Base-by-base conservation (phyloP, 2,888 invertebrate genomes). In the Callosobruchus maculatus region DNA sequence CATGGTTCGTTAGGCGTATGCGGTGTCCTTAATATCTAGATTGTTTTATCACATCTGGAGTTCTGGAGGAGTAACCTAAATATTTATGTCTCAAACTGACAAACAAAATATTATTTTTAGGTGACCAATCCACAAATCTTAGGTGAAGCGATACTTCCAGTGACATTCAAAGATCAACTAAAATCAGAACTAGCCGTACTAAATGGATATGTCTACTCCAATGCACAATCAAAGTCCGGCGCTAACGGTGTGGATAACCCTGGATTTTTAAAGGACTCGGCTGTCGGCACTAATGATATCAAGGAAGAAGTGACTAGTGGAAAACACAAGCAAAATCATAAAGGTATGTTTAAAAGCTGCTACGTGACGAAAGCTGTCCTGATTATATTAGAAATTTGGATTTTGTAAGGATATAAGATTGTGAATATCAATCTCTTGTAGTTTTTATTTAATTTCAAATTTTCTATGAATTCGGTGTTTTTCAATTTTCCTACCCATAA, bases 211-310 rank as follows among this genome's bases (percentile, higher is more conserved):
- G 49, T 18, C 13, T 49, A 49, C 13, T 49, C 49, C 1, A 49
- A 49, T 49, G 49, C 3, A 18, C 49, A 49, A 13, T 49, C 49
- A 7, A 49, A 13, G 13, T 49, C 71, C n/a, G 20, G 69, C 5
- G 49, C 30, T 68, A 49, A 70, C 20, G 80, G 79, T 20, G 31
- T 76, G 18, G 76, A 76, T 69, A 80, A 79, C 74, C 73, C 74
- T 22, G 73, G 73, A 13, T 79, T 76, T 70, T 70, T 72, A 1
- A 74, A 72, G 21, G 72, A 73, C 31, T 72, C 22, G 3, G n/a
- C 30, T 21, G 31, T 67, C n/a, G 7, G 71, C 73, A 49, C 9
- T 49, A 18, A 49, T 18, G 18, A 7, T 7, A 49, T 13, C 13
- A 49, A 7, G 9, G n/a, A n/a, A n/a, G n/a, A n/a, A n/a, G 13